phyloP scores from a whole-genome alignment of 2,888 invertebrate genomes.

The Camptogramma bilineatum region DNA sequence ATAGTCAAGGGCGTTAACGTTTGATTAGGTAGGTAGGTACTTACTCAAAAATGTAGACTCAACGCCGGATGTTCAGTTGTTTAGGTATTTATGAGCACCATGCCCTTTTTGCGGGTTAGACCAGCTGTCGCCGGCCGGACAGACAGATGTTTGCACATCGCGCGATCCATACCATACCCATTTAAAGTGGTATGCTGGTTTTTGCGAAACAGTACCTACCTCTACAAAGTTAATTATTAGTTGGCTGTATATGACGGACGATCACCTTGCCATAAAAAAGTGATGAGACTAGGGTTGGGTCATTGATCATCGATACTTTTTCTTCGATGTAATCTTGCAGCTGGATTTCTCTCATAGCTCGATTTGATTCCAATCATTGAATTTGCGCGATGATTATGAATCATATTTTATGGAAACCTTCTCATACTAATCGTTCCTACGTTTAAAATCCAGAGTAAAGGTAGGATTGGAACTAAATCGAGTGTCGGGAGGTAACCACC shows the following conservation, averaged over 20 bases:
- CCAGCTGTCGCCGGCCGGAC: slow-evolving; percentile 44
- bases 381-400: too few relatives aligned
- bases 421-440: too few relatives aligned
- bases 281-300: not conserved
- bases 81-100: slow-evolving; percentile 17
- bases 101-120: slow-evolving; percentile 20
- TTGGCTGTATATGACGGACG: slow-evolving; percentile 9
- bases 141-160: slow-evolving; percentile 44
- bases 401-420: too few relatives aligned
- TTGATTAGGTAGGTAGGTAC: too few relatives aligned
- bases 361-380: too few relatives aligned
- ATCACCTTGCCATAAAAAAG: slow-evolving; percentile 9
- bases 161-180: slow-evolving; percentile 32
- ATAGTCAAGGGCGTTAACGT: not conserved
- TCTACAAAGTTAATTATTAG: not conserved
- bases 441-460: too few relatives aligned
- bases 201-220: slow-evolving; percentile 30
- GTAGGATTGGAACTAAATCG: too few relatives aligned
- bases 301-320: not conserved
- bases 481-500: too few relatives aligned
- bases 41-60: not conserved
- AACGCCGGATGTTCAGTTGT: slow-evolving; percentile 7
- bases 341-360: not conserved
- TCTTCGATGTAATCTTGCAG: not conserved
- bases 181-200: slow-evolving; percentile 23